Base-by-base conservation (phyloP, 2,113 vertebrate genomes). In the Triplophysa tibetana region DNA sequence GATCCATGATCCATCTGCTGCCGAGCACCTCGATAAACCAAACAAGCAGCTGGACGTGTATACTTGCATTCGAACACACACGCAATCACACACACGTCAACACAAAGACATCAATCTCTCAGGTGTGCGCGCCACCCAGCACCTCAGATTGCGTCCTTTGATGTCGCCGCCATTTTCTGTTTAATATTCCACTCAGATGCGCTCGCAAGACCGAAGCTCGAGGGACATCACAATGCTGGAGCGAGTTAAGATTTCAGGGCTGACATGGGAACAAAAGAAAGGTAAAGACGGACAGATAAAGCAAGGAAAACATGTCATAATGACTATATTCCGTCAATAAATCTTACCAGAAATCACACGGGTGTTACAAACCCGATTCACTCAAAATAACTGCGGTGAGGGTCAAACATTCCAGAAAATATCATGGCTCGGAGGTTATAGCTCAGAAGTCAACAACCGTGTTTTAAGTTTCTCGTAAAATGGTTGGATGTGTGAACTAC, bases 211-310 rank as follows among this genome's bases (percentile, higher is more conserved):
- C 79, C 67, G 52, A 77, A 17, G 82, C 79, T 81, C 79, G 70
- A 54, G 80, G 79, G 80, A 86, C 80, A 81, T 72, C 77, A 75
- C 78, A 85, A 81, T 83, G 78, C 80, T 75, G 77, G 73, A 80
- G 81, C 29, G 78, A 61, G 58, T 85, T 85, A 85, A 81, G 78
- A 83, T 82, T 70, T 77, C 52, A 73, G 50, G 48, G 76, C 52
- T 3, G n/a, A 77, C 64, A 65, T 13, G 7, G 38, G 72, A 67
- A 69, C 43, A 45, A 62, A 54, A 56, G 56, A n/a, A 66, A 4
- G 50, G 14, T 24, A 69, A 69, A 70, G 73, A 13, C 60, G 77
- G 78, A 77, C 23, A 48, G 54, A 76, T 65, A 72, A 38, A 52
- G 33, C 33, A 45, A 23, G 45, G 52, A 26, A 60, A 8, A 52